Conservation (phyloP, 2,113 vertebrate species). For the Prionailurus viverrinus region DNA sequence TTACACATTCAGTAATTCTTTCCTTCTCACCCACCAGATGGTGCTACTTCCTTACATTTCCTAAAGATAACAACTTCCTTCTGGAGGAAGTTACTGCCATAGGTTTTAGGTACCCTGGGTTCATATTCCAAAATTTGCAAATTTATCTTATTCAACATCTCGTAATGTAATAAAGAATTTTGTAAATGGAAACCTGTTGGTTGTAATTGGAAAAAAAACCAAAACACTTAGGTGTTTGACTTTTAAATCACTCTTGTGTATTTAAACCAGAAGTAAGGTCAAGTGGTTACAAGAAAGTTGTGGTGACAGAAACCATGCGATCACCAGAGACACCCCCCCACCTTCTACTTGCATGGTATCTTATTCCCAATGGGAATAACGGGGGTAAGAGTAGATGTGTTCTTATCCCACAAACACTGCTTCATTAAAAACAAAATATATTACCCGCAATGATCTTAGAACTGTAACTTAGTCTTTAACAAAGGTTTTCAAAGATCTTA, state of each 20-base stretch:
- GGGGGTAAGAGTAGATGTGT: not conserved
- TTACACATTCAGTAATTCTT: not conserved
- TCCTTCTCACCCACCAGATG: constrained; percentile 70
- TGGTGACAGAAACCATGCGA: not conserved
- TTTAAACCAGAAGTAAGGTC: not conserved
- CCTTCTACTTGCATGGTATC: not conserved
- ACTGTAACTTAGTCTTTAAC: not conserved
- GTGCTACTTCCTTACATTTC: constrained; percentile 48
- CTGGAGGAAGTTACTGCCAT: not conserved
- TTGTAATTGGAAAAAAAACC: not conserved
- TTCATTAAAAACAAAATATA: not conserved
- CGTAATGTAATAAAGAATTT: not conserved
- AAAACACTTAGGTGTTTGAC: not conserved
- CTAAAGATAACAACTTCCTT: not conserved
- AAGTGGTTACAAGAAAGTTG: not conserved
- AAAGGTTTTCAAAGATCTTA: not conserved
- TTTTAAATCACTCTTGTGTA: not conserved
- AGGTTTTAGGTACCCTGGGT: not conserved
- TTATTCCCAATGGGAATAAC: not conserved
- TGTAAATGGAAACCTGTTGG: not conserved
- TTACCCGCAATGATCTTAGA: not conserved
- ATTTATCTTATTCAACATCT: not conserved
- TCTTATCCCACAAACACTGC: not conserved
- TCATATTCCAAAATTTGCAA: not conserved
- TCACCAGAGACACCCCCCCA: not conserved